Base-by-base conservation (phyloP, 2,113 vertebrate species). In the Penelope pileata region DNA sequence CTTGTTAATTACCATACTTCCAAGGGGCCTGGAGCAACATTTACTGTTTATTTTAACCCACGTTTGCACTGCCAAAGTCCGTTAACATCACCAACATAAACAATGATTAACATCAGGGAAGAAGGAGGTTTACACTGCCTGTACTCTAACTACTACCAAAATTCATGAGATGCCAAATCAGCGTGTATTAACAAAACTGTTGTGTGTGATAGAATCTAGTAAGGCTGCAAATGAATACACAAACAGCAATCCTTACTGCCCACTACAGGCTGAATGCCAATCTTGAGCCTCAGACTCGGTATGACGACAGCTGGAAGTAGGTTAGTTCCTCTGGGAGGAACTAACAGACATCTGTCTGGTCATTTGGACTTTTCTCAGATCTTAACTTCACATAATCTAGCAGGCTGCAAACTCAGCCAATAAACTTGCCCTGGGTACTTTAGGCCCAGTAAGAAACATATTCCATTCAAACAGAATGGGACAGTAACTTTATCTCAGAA, bases 131-230 rank as follows among this genome's bases (percentile, higher is more conserved):
- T 26, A 58, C 69, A 63, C 38, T 32, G 64, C 14, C 54, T 54
- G 29, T 1, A 4, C 38, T 50, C 18, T 19, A 9, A 0, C 4
- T 29, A 36, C 0, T 0, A 85, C 10, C 4, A 9, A 16, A 18
- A 6, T 6, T 1, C 2, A 34, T 0, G 5, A 36, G 66, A 15
- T 0, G 15, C 1, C 22, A 29, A 5, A 5, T 23, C 0, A 12
- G 34, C 1, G 22, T 69, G 2, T 19, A 5, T 7, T n/a, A 59
- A 15, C 36, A 67, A 12, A 23, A 18, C 0, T 10, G 29, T 3
- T 10, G 3, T 2, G 30, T 13, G 36, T 42, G 48, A 6, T 1
- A 74, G 34, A 36, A 51, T 15, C 22, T 0, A 22, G 51, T 42
- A 7, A 0, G 1, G 32, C 18, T 14, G 24, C 23, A 34, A 45